Evolutionary conservation across 2,797 vertebrate species (phyloP).

Genomic region (Myotis planiceps): DNA sequence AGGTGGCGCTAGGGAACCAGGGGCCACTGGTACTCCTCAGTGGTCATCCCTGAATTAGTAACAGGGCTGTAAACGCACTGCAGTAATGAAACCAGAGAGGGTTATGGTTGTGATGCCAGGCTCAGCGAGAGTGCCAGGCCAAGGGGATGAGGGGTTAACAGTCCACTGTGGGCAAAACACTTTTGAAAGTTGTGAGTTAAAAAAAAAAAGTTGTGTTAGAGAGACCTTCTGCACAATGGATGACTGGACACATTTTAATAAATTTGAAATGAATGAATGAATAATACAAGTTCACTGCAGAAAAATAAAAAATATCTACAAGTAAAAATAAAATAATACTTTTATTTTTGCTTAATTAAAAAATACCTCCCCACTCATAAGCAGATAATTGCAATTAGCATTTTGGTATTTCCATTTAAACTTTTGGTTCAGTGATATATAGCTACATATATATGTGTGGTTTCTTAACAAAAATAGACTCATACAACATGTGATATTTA

Average conservation of each 20-base stretch:
- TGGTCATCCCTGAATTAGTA: neutral
- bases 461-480: slow-evolving; percentile 13
- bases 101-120: neutral
- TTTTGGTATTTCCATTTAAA: neutral
- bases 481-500: neutral
- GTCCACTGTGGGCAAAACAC: neutral
- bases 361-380: neutral
- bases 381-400: neutral
- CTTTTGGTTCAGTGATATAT: neutral
- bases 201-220: neutral
- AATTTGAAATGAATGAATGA: neutral
- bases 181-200: neutral
- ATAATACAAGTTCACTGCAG: neutral
- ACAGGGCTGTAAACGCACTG: neutral
- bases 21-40: neutral
- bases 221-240: neutral
- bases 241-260: neutral
- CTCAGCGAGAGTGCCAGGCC: neutral
- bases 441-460: neutral
- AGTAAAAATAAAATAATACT: neutral
- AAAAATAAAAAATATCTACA: neutral
- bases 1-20: neutral
- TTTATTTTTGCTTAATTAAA: neutral
- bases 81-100: neutral
- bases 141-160: neutral